These are phyloP conservation scores for Lepidothrix coronata DNA, from an alignment of 2,113 vertebrate species.

Conservation along the genomic window DNA sequence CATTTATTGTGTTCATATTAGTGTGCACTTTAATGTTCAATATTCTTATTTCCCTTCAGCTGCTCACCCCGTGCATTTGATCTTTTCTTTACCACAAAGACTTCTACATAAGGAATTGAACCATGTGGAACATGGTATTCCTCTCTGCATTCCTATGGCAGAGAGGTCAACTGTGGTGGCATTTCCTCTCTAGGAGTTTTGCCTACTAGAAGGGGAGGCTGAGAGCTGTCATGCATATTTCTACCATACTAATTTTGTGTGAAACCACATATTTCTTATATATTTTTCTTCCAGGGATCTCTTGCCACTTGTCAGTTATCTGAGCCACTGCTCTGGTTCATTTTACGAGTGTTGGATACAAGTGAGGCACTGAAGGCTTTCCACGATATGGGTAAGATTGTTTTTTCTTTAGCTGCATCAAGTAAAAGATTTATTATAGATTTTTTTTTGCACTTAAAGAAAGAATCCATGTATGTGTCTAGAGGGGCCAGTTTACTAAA, in stretches of 20 bases:
- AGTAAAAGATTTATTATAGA: background rate
- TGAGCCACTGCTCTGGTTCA: constrained; percentile 97
- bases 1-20: background rate
- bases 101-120: background rate
- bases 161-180: background rate
- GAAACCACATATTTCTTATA: background rate
- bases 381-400: constrained; percentile 94
- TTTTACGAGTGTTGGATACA: constrained; percentile 94
- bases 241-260: background rate
- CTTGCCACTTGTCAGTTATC: constrained; percentile 98
- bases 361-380: constrained; percentile 97
- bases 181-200: background rate
- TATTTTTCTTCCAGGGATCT: constrained; percentile 82
- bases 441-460: background rate
- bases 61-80: background rate
- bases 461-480: background rate
- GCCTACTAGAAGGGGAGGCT: background rate
- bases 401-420: background rate
- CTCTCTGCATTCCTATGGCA: background rate
- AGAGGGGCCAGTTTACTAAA: background rate
- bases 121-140: background rate
- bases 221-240: background rate
- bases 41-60: background rate
- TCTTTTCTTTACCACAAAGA: background rate
- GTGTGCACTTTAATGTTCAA: background rate